These are phyloP conservation scores for Apolygus lucorum DNA, from an alignment of 1,140 invertebrate species.

Conservation along the genomic window DNA sequence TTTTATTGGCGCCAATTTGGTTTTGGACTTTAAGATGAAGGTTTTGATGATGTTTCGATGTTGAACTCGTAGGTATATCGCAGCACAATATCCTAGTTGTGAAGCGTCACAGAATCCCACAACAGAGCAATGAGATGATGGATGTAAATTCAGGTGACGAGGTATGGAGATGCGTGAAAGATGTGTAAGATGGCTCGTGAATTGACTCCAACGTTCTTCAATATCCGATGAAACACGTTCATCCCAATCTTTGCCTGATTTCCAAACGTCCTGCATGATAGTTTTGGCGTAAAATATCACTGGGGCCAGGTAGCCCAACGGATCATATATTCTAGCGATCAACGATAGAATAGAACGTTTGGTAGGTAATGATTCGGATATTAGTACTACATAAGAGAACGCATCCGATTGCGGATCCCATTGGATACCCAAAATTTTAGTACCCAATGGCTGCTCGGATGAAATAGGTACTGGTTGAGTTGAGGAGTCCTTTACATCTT, in stretches of 20 bases:
- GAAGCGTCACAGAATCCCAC: slow-evolving; percentile 39
- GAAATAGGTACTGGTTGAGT: background rate
- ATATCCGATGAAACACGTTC: slow-evolving; percentile 33
- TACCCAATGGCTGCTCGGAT: background rate
- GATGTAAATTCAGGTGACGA: slow-evolving; percentile 22
- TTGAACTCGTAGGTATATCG: slow-evolving; percentile 36
- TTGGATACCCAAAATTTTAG: background rate
- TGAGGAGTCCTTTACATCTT: background rate
- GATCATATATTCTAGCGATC: slow-evolving; percentile 37
- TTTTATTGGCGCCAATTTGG: slow-evolving; percentile 38
- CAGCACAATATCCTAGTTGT: slow-evolving; percentile 38
- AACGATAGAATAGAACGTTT: slow-evolving; percentile 32
- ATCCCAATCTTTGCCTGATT: slow-evolving; percentile 37
- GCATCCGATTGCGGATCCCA: slow-evolving; percentile 1
- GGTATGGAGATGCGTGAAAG: slow-evolving; percentile 27
- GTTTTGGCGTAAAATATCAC: slow-evolving; percentile 38
- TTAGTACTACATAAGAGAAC: background rate
- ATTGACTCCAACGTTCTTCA: slow-evolving; percentile 27
- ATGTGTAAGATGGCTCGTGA: slow-evolving; percentile 26
- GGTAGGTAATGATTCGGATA: background rate
- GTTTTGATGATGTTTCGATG: background rate
- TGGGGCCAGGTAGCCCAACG: slow-evolving; percentile 38
- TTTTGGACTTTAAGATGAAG: slow-evolving; percentile 36
- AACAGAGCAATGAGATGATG: slow-evolving; percentile 29
- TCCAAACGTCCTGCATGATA: slow-evolving; percentile 39